A percentile compares a stretch with the other conserved stretches of the same genome.
Evolutionary conservation across 2,797 vertebrate species (phyloP).

Genomic region (Schizopygopsis malacanthus): DNA sequence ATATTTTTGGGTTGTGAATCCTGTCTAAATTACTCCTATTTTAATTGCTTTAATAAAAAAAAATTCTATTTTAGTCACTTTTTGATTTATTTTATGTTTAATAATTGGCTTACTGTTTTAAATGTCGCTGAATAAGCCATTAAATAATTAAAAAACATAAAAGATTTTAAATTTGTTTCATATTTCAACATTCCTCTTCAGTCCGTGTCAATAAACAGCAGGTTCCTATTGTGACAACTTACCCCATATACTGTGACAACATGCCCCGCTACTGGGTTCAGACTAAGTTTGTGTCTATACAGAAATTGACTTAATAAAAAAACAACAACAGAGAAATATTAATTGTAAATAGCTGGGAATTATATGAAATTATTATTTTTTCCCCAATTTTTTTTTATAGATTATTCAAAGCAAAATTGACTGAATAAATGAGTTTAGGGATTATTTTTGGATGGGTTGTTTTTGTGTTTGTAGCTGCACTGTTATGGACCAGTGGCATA

Average conservation of each 20-base stretch:
- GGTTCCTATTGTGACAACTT: background rate
- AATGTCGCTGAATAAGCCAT: background rate
- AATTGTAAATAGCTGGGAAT: background rate
- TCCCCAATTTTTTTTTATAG: too few species aligned
- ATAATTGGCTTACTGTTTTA: background rate
- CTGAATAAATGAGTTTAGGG: background rate
- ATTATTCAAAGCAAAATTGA: background rate
- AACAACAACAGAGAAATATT: background rate
- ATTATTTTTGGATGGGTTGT: background rate
- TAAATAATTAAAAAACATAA: background rate
- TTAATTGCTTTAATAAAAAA: background rate
- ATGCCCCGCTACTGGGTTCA: background rate
- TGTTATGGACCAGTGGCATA: too few species aligned
- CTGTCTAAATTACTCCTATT: background rate
- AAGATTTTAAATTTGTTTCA: background rate
- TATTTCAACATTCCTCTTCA: background rate
- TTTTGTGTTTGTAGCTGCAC: background rate
- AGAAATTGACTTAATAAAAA: background rate
- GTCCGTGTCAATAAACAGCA: background rate
- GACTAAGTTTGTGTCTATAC: background rate
- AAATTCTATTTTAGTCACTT: background rate
- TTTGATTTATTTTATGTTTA: background rate
- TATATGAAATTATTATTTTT: too few species aligned
- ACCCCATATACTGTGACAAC: constrained; percentile 1
- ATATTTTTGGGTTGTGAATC: background rate